Percentiles rank a stretch among this genome's conserved stretches.
phyloP scores from a whole-genome alignment of 2,888 invertebrate species.

The Oscheius sp. region DNA sequence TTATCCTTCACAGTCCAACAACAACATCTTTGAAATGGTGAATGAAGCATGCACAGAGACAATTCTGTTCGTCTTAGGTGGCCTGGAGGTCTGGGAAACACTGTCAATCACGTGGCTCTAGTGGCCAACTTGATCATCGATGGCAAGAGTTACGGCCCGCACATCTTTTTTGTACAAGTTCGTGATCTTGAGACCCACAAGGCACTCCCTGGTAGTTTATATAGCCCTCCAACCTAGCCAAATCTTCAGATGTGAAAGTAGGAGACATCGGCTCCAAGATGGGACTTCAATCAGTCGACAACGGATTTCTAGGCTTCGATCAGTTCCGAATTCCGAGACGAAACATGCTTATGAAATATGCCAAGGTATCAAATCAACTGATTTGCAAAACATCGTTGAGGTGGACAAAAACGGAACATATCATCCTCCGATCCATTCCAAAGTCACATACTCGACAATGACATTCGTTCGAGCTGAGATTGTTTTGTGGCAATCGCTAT shows the following conservation, averaged over 20 bases:
- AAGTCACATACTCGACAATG: conserved; percentile 90
- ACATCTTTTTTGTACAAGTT: conserved; percentile 91
- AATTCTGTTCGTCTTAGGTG: background rate
- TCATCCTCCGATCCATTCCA: conserved; percentile 84
- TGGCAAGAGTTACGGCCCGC: conserved; percentile 87
- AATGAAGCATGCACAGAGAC: no score
- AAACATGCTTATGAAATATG: conserved; percentile 93
- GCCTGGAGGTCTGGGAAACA: conserved; percentile 82
- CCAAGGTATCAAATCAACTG: conserved; percentile 79
- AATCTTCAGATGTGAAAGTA: conserved; percentile 81
- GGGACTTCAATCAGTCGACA: conserved; percentile 90
- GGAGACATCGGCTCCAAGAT: conserved; percentile 95
- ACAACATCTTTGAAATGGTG: conserved; percentile 80
- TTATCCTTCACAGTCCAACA: conserved; percentile 87
- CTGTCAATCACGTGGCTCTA: conserved; percentile 91
- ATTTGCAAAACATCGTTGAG: conserved; percentile 7
- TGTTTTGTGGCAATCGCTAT: conserved; percentile 89
- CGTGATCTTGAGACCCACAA: conserved; percentile 88
- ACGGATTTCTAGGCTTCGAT: conserved; percentile 90
- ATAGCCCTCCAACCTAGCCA: no score
- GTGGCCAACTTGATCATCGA: conserved; percentile 89
- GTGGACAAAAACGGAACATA: conserved; percentile 83
- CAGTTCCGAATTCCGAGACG: conserved; percentile 87
- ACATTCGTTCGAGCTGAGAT: conserved; percentile 84
- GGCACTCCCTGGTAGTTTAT: conserved; percentile 76